Conservation (phyloP, 2,113 vertebrate genomes). For the Phocoena phocoena region DNA sequence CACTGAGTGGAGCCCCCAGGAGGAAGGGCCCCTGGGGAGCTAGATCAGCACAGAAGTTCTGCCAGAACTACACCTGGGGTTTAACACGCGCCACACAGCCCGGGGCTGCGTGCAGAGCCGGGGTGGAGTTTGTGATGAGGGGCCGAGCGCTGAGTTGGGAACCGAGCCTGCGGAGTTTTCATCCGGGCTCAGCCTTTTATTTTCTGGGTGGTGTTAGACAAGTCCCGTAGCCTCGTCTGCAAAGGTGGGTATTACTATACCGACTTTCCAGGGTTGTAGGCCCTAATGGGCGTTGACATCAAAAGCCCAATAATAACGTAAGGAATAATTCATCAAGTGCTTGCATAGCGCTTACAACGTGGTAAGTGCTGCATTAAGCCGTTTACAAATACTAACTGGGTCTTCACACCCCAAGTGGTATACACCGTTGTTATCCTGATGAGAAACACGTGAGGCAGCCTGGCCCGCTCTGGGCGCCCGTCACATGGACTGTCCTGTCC, state of each 20-base stretch:
- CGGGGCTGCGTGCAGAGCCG: no score
- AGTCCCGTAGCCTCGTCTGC: not conserved
- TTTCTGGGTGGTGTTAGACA: accelerated
- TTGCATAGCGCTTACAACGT: accelerated
- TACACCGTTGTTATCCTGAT: accelerated
- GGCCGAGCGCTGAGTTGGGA: not conserved
- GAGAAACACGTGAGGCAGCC: accelerated
- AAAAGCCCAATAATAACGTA: not conserved
- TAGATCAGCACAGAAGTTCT: not conserved
- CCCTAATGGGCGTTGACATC: not conserved
- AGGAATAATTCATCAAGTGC: not conserved
- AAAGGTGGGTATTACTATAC: accelerated
- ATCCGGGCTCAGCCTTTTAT: not conserved
- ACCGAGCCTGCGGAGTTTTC: not conserved
- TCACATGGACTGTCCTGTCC: accelerated
- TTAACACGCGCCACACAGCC: accelerated
- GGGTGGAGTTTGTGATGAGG: not conserved
- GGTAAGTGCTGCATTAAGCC: not conserved
- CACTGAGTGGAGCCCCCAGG: no score
- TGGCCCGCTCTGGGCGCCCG: not conserved
- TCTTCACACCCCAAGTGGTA: not conserved
- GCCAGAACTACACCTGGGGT: not conserved
- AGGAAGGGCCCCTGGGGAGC: not conserved
- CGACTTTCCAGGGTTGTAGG: not conserved
- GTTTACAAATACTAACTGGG: not conserved